Conservation (phyloP, 2,888 invertebrate species). For the Eupithecia dodoneata region DNA sequence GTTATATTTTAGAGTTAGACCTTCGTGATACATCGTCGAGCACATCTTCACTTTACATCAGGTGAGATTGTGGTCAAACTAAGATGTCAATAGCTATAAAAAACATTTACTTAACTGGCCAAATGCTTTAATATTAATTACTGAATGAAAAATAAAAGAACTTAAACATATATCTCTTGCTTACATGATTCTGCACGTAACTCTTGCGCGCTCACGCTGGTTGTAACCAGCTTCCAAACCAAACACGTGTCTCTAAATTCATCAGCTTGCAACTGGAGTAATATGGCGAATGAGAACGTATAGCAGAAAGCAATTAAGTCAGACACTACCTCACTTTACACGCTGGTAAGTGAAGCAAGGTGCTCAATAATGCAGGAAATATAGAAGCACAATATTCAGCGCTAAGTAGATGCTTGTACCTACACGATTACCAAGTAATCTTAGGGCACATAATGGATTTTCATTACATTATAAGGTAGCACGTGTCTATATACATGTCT, state of each 20-base stretch:
- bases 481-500: not conserved
- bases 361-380: conserved; percentile 4
- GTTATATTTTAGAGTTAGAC: too few relatives aligned
- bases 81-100: too few relatives aligned
- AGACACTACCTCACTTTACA: not conserved
- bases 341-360: not conserved
- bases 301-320: not conserved
- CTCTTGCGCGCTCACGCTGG: not conserved
- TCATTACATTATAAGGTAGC: not conserved
- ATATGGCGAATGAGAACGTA: not conserved
- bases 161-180: not conserved
- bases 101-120: not conserved
- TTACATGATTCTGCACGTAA: not conserved
- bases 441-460: not conserved
- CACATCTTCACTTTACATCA: too few relatives aligned
- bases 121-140: not conserved
- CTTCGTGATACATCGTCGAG: too few relatives aligned
- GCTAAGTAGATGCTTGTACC: not conserved
- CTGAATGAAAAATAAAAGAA: not conserved
- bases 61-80: too few relatives aligned
- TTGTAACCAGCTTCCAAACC: not conserved
- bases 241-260: not conserved
- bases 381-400: not conserved
- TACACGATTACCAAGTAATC: not conserved
- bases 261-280: not conserved